These are phyloP conservation scores for Diabrotica virgifera DNA, from an alignment of 1,140 invertebrate species.

Conservation along the genomic window DNA sequence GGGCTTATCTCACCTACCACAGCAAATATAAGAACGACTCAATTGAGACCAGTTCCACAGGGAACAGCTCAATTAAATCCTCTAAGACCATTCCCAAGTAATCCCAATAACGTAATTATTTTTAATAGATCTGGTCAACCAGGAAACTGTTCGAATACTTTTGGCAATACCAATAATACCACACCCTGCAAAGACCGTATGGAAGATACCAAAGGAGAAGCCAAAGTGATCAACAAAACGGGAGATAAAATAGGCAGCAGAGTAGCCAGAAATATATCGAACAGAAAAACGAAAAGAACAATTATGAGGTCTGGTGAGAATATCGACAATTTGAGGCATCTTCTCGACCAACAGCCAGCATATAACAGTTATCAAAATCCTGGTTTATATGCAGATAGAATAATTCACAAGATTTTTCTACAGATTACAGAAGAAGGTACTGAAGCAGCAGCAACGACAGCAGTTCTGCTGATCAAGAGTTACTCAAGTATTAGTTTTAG, in stretches of 20 bases:
- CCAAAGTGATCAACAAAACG: slow-evolving; percentile 9
- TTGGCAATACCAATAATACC: slow-evolving; percentile 24
- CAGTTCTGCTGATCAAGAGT: slow-evolving; percentile 53
- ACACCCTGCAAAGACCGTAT: slow-evolving; percentile 34
- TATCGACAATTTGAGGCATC: slow-evolving; percentile 35
- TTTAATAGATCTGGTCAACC: slow-evolving; percentile 38
- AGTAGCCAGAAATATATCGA: not conserved
- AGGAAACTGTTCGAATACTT: slow-evolving; percentile 40
- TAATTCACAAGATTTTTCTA: slow-evolving; percentile 64
- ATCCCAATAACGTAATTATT: slow-evolving; percentile 35
- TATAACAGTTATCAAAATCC: slow-evolving; percentile 45
- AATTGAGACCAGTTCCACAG: not conserved
- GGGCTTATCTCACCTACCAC: slow-evolving; percentile 54
- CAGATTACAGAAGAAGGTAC: slow-evolving; percentile 72
- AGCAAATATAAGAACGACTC: not conserved
- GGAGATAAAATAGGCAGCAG: not conserved
- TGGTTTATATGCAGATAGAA: slow-evolving; percentile 57
- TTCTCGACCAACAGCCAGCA: slow-evolving; percentile 33
- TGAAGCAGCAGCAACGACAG: slow-evolving; percentile 64
- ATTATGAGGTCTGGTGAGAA: slow-evolving; percentile 14
- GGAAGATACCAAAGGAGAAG: not conserved
- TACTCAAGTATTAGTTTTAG: slow-evolving; percentile 58
- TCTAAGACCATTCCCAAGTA: slow-evolving; percentile 9
- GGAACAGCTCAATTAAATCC: slow-evolving; percentile 19
- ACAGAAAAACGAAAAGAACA: no score